These are phyloP conservation scores for Hylaeus volcanicus DNA, from an alignment of 1,140 invertebrate species.

Conservation along the genomic window DNA sequence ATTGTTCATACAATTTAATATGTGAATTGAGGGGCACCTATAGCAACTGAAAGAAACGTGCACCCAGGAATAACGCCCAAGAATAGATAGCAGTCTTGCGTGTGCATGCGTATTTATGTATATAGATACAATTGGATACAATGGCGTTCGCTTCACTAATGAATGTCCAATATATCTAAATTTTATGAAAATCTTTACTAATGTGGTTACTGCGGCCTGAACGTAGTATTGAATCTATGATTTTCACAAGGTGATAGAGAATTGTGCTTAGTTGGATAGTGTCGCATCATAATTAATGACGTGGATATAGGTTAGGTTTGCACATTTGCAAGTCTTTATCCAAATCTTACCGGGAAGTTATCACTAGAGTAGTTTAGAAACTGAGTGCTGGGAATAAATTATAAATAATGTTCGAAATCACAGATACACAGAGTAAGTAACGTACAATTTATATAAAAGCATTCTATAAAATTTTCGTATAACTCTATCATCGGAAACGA, in stretches of 20 bases:
- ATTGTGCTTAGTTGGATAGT: conserved; percentile 20
- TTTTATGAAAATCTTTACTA: neutral
- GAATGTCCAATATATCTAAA: conserved; percentile 3
- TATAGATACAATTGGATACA: too few species aligned
- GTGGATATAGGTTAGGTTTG: conserved; percentile 78
- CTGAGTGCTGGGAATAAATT: conserved; percentile 2
- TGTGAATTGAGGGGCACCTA: neutral
- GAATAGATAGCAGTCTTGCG: neutral
- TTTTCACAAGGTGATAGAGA: conserved; percentile 14
- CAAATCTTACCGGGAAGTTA: conserved; percentile 17
- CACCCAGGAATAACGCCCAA: neutral
- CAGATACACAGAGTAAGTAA: conserved; percentile 87
- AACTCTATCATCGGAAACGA: neutral
- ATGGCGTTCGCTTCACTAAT: neutral
- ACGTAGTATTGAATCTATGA: conserved; percentile 2
- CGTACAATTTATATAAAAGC: neutral
- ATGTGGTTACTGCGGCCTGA: neutral
- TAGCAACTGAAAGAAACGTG: neutral
- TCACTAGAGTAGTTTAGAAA: neutral
- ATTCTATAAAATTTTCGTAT: neutral
- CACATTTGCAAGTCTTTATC: conserved; percentile 40
- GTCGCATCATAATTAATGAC: conserved; percentile 69
- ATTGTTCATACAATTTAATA: neutral
- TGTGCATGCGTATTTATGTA: neutral
- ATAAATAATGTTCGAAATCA: conserved; percentile 85